These are phyloP conservation scores for Australoheros facetus DNA, from an alignment of 2,797 vertebrate species.

Conservation along the genomic window DNA sequence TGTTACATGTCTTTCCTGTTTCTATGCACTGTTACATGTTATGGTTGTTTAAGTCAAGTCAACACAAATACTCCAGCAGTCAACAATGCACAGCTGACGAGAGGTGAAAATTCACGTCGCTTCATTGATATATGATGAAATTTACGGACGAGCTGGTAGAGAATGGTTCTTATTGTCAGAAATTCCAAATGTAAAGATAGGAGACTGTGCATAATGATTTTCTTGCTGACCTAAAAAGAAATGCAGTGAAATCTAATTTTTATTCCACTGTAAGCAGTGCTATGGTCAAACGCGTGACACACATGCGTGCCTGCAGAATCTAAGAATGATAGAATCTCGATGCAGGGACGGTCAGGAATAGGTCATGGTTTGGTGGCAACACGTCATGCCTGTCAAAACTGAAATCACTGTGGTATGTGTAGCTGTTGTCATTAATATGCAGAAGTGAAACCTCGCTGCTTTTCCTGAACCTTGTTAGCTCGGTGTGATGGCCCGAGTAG, in stretches of 20 bases:
- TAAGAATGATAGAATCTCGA: background rate
- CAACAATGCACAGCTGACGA: background rate
- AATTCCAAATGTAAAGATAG: background rate
- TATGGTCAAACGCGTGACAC: fast-evolving
- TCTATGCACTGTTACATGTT: background rate
- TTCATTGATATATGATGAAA: background rate
- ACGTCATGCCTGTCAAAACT: conserved; percentile 29
- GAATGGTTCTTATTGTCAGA: background rate
- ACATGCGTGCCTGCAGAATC: background rate
- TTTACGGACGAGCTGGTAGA: background rate
- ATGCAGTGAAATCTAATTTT: background rate
- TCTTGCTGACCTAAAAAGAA: background rate
- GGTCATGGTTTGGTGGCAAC: conserved; percentile 18
- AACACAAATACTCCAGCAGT: background rate
- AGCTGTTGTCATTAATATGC: conserved; percentile 38
- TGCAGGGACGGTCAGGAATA: conserved; percentile 19
- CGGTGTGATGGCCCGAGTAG: background rate
- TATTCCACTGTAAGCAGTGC: background rate
- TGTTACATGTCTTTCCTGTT: background rate
- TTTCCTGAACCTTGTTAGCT: conserved; percentile 10
- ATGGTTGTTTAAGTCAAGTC: background rate
- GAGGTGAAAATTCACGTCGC: background rate
- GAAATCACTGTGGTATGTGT: conserved; percentile 37
- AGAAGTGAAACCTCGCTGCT: conserved; percentile 45
- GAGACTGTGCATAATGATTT: background rate